phyloP scores from a whole-genome alignment of 2,113 vertebrate species.

The Copsychus sechellarum region DNA sequence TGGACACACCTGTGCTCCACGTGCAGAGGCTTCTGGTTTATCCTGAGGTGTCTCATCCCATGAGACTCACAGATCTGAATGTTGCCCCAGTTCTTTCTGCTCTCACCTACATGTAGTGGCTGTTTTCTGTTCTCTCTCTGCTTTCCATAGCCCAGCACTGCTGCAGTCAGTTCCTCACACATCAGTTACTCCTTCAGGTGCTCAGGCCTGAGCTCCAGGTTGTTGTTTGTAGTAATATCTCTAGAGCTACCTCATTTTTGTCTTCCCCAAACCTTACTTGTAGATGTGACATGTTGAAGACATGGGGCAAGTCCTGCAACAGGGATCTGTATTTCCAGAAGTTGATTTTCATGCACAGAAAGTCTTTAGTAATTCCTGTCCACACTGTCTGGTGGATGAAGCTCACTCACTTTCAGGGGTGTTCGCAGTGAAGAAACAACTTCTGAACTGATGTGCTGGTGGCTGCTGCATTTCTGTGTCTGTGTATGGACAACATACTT shows the following conservation, averaged over 20 bases:
- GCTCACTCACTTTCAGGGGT: neutral
- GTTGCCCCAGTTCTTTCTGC: neutral
- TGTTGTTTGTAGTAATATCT: neutral
- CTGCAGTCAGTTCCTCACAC: neutral
- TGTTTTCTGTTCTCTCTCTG: neutral
- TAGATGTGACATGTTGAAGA: neutral
- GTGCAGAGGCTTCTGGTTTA: neutral
- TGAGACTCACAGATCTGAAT: neutral
- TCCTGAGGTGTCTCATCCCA: neutral
- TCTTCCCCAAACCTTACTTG: neutral
- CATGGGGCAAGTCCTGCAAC: neutral
- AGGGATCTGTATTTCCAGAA: neutral
- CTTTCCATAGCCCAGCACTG: neutral
- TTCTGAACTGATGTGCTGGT: rapidly evolving
- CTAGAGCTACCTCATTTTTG: neutral
- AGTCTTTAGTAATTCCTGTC: neutral
- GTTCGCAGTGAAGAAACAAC: neutral
- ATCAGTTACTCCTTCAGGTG: neutral
- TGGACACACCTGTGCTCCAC: neutral
- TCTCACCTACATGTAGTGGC: rapidly evolving
- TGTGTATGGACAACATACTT: neutral
- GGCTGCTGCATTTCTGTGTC: neutral
- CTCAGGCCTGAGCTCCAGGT: neutral
- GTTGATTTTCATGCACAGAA: neutral
- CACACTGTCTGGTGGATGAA: neutral